These are phyloP conservation scores for Bolinopsis microptera DNA, from an alignment of 37 sponge, comb jelly and placozoan species.

Conservation along the genomic window DNA sequence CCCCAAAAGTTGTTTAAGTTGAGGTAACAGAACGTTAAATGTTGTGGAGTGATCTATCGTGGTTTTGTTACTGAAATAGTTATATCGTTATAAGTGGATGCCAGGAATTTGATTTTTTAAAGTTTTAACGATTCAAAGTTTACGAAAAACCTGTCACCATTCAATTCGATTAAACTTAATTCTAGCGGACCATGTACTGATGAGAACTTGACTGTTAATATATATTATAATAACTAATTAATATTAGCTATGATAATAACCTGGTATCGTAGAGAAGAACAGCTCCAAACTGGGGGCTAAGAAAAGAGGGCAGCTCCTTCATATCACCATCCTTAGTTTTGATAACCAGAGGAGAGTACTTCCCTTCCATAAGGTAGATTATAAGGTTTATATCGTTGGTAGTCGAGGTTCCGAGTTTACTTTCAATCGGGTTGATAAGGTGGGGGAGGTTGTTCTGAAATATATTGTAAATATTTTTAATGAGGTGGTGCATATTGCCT, in stretches of 20 bases:
- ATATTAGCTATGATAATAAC: no score
- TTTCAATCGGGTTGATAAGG: conserved; percentile 33
- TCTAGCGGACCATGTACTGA: no score
- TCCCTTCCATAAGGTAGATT: conserved; percentile 9
- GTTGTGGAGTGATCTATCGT: background rate
- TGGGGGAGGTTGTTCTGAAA: conserved; percentile 56
- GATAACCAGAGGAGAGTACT: conserved; percentile 29
- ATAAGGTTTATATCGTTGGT: conserved; percentile 53
- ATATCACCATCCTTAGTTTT: background rate
- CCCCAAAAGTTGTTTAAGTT: conserved; percentile 42
- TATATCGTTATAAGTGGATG: no score
- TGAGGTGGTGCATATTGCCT: no score
- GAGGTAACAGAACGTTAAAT: background rate
- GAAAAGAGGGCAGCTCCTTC: background rate
- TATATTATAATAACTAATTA: no score
- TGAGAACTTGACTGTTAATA: no score
- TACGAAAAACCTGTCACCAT: no score
- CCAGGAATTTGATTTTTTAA: no score
- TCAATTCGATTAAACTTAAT: no score
- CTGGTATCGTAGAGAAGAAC: conserved; percentile 24
- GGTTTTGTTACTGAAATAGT: conserved; percentile 12
- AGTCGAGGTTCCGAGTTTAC: conserved; percentile 56
- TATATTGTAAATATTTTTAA: no score
- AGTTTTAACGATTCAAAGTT: no score
- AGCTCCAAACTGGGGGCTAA: conserved; percentile 44